Evolutionary conservation across 2,113 vertebrate genomes (phyloP).

Genomic region (Henicopernis longicauda): DNA sequence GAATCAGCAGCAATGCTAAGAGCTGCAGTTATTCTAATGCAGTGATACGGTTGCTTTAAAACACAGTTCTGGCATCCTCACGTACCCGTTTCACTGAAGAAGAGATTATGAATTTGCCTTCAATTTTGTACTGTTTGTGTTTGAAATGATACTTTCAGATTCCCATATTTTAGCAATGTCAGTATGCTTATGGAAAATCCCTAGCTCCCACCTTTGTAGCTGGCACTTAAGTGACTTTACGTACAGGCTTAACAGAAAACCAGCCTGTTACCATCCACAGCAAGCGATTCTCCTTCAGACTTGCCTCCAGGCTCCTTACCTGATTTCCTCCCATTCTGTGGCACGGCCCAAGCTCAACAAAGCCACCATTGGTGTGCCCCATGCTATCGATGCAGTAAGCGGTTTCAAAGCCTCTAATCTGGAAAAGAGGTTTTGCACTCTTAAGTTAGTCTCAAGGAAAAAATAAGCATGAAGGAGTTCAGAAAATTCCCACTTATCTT

Average conservation of each 20-base stretch:
- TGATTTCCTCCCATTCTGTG: constrained; percentile 99
- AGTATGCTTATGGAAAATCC: background rate
- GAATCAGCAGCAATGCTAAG: background rate
- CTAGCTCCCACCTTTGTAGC: background rate
- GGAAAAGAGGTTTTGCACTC: background rate
- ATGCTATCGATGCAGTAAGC: constrained; percentile 98
- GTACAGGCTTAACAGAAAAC: background rate
- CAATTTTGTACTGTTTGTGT: background rate
- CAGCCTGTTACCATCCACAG: background rate
- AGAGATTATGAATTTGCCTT: background rate
- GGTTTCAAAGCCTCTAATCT: constrained; percentile 91
- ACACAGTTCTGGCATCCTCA: background rate
- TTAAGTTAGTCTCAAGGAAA: background rate
- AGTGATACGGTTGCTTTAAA: background rate
- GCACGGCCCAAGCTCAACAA: constrained; percentile 90
- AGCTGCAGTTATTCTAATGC: background rate
- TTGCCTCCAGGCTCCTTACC: constrained; percentile 70
- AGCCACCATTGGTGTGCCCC: constrained; percentile 93
- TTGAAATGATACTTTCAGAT: background rate
- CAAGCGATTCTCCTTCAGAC: background rate
- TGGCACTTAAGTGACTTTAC: background rate
- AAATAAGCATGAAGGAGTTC: background rate
- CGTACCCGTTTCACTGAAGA: background rate
- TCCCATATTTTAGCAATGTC: background rate
- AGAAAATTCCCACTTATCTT: background rate